Evolutionary conservation across 2,888 invertebrate genomes (phyloP).

Genomic region (Ditula angustiorana): DNA sequence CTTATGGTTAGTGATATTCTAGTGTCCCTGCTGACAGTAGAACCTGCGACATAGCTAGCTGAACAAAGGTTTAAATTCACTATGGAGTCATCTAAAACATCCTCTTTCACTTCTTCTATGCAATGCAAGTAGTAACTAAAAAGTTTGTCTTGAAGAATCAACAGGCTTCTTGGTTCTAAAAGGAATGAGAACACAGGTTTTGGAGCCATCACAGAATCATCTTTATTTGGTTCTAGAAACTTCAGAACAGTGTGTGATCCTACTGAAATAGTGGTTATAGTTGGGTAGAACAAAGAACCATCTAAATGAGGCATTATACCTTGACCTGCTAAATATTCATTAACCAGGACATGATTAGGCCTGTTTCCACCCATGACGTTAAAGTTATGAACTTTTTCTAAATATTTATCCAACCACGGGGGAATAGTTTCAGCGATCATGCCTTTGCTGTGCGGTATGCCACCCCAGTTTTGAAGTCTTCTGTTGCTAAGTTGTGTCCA

Average conservation of each 20-base stretch:
- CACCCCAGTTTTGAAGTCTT: constrained; percentile 99
- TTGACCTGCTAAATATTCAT: constrained; percentile 97
- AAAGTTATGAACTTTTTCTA: constrained; percentile 89
- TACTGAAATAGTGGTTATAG: constrained; percentile 96
- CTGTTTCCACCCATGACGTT: constrained; percentile 89
- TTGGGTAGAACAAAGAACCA: constrained; percentile 96
- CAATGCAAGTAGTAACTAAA: constrained; percentile 95
- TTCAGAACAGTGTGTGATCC: constrained; percentile 96
- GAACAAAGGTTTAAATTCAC: constrained; percentile 88
- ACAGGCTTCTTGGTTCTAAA: constrained; percentile 94
- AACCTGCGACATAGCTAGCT: constrained; percentile 80
- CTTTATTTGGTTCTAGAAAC: constrained; percentile 87
- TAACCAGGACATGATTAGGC: constrained; percentile 97
- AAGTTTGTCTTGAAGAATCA: constrained; percentile 93
- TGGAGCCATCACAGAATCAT: constrained; percentile 60
- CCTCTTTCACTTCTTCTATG: constrained; percentile 90
- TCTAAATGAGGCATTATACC: constrained; percentile 99
- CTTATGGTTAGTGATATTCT: constrained; percentile 96
- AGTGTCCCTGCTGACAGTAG: constrained; percentile 86
- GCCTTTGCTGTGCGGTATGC: constrained; percentile 96
- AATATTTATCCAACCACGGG: constrained; percentile 90
- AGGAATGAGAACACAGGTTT: constrained; percentile 89
- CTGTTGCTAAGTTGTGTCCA: constrained; percentile 97
- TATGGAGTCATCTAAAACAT: constrained; percentile 86
- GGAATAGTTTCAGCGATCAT: constrained; percentile 97